Conservation (phyloP, 2,797 vertebrate species). For the Manis javanica region DNA sequence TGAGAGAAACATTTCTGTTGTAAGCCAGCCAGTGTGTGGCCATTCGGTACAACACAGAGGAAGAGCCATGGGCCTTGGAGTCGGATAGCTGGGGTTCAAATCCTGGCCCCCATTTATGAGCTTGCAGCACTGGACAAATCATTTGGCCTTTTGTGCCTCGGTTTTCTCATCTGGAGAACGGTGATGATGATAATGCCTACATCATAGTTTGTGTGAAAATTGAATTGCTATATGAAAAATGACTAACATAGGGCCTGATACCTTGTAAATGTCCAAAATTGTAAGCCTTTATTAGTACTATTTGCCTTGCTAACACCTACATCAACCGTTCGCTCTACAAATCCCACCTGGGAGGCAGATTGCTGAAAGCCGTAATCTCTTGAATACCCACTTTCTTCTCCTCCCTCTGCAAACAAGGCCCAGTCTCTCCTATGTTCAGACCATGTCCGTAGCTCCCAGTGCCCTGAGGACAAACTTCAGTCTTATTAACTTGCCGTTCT, state of each 20-base stretch:
- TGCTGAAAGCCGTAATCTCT: background rate
- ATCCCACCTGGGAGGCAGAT: background rate
- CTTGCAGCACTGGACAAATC: background rate
- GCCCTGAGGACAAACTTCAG: background rate
- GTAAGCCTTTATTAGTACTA: background rate
- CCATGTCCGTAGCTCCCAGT: background rate
- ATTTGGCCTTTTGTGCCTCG: background rate
- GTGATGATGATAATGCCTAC: background rate
- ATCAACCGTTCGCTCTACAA: background rate
- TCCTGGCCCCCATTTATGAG: background rate
- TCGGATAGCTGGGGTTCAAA: background rate
- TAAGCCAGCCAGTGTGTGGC: background rate
- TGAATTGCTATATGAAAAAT: background rate
- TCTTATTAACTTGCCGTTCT: background rate
- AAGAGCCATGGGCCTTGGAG: background rate
- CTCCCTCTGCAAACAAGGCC: background rate
- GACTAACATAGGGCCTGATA: background rate
- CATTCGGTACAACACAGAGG: background rate
- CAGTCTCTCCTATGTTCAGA: background rate
- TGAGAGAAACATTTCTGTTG: background rate
- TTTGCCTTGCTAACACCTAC: background rate
- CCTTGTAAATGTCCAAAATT: background rate
- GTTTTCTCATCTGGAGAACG: background rate
- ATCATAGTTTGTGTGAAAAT: background rate
- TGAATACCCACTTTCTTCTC: background rate